Evolutionary conservation across 2,113 vertebrate species (phyloP), one percentile per base, ranked within the genome.

Genomic region (Alligator mississippiensis): DNA sequence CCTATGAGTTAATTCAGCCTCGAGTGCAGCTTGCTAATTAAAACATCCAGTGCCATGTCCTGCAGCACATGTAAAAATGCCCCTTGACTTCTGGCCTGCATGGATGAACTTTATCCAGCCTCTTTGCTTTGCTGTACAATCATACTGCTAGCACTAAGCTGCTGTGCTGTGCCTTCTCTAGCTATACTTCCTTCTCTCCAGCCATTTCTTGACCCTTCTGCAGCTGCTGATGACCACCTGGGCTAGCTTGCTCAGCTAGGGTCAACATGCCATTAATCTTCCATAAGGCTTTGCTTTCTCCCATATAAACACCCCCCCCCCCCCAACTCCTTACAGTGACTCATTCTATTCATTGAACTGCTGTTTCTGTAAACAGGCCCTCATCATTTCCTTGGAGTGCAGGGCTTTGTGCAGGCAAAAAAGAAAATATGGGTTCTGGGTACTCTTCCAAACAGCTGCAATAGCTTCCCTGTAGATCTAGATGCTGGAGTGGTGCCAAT

Each of bases 161-260:
- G 62, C 77, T 62, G 79, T 47, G 74, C 19, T 82, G 66, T 21
- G 3, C 47, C 60, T 94, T 75, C 79, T 12, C 38, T 0, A 19
- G 81, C 64, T 47, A 38, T 72, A 3, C 85, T 94, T 85, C 68
- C 58, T 47, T 22, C 66, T 76, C 77, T 84, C 38, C 30, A 34
- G 63, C 64, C 61, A 14, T 84, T 74, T 79, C 25, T 63, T 82
- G 77, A 30, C 92, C 87, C 25, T 91, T 90, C 91, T 83, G 85
- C 80, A 93, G 94, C 92, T 96, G 95, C 91, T 94, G 91, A 92
- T 70, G 81, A 93, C 96, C 95, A 96, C 94, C 94, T 95, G 92
- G 93, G 93, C 90, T 93, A 68, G 79, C 88, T 96, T 93, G 94
- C 27, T 76, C 70, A 90, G 80, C 64, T 0, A 1, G 64, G 92